These are phyloP conservation scores for Drosophila meridionalis DNA, from an alignment of 2,888 invertebrate genomes.

Conservation along the genomic window DNA sequence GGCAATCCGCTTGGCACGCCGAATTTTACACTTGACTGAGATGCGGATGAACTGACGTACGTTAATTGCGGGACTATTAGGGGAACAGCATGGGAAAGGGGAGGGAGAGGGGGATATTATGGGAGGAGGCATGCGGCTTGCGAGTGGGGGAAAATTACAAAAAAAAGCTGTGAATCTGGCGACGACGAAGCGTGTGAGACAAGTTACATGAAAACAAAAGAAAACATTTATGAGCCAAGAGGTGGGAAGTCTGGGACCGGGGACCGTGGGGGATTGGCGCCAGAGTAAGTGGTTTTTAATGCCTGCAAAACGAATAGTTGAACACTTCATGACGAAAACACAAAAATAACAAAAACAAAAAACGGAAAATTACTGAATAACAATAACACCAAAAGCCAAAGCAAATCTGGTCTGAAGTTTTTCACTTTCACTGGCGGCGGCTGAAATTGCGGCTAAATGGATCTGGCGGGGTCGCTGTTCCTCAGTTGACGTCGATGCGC, in stretches of 20 bases:
- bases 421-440: conserved; percentile 70
- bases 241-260: not conserved
- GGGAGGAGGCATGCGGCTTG: not conserved
- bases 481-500: conserved; percentile 13
- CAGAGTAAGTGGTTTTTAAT: conserved; percentile 41
- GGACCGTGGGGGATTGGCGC: conserved; percentile 6
- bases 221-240: conserved; percentile 47
- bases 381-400: conserved; percentile 32
- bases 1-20: conserved; percentile 53
- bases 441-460: conserved; percentile 20
- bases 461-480: conserved; percentile 36
- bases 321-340: conserved; percentile 5
- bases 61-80: conserved; percentile 19
- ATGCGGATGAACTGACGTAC: conserved; percentile 36
- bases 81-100: not conserved
- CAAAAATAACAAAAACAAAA: conserved; percentile 12
- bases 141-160: not conserved
- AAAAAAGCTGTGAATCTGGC: conserved; percentile 18
- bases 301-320: conserved; percentile 31
- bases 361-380: conserved; percentile 65
- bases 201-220: conserved; percentile 64
- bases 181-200: conserved; percentile 34
- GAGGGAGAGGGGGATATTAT: not conserved
- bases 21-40: conserved; percentile 57
- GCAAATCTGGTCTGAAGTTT: conserved; percentile 36